Evolutionary conservation across 1,140 invertebrate species (phyloP).

Genomic region (Hylyphantes graminicola): DNA sequence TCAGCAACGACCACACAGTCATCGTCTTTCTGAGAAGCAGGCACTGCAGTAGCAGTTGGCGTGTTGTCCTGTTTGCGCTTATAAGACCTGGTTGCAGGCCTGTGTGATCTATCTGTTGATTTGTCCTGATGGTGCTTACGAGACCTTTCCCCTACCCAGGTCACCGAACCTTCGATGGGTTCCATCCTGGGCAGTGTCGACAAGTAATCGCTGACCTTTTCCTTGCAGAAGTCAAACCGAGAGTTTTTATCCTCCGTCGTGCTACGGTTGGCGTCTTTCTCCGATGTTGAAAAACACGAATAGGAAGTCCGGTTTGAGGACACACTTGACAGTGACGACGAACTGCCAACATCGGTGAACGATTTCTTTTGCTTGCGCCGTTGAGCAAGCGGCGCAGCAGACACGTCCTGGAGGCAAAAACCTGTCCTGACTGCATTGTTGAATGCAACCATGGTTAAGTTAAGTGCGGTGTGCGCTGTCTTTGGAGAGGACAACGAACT

Average conservation of each 20-base stretch:
- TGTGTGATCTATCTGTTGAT: neutral
- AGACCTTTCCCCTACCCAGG: neutral
- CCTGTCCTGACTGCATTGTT: slow-evolving; percentile 77
- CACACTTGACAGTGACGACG: slow-evolving; percentile 39
- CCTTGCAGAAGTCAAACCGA: slow-evolving; percentile 60
- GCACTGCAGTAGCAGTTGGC: neutral
- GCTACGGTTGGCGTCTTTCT: neutral
- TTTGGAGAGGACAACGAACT: slow-evolving; percentile 63
- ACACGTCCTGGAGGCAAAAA: slow-evolving; percentile 78
- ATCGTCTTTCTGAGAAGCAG: slow-evolving; percentile 26
- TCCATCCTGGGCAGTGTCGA: slow-evolving; percentile 42
- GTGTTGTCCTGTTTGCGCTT: slow-evolving; percentile 48
- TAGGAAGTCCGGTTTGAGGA: slow-evolving; percentile 17
- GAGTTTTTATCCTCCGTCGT: slow-evolving; percentile 23
- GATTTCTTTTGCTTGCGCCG: slow-evolving; percentile 76
- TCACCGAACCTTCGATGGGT: slow-evolving; percentile 2
- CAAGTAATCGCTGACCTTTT: slow-evolving; percentile 61
- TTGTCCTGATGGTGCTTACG: neutral
- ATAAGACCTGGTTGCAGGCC: slow-evolving; percentile 45
- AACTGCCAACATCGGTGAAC: slow-evolving; percentile 67
- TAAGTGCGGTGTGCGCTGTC: slow-evolving; percentile 70
- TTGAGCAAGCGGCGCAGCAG: slow-evolving; percentile 78
- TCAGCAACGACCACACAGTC: slow-evolving; percentile 55
- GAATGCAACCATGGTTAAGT: slow-evolving; percentile 77
- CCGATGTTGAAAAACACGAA: slow-evolving; percentile 32